Evolutionary conservation across 2,113 vertebrate species (phyloP), one percentile per base, ranked within the genome.

Genomic region (Engystomops pustulosus): DNA sequence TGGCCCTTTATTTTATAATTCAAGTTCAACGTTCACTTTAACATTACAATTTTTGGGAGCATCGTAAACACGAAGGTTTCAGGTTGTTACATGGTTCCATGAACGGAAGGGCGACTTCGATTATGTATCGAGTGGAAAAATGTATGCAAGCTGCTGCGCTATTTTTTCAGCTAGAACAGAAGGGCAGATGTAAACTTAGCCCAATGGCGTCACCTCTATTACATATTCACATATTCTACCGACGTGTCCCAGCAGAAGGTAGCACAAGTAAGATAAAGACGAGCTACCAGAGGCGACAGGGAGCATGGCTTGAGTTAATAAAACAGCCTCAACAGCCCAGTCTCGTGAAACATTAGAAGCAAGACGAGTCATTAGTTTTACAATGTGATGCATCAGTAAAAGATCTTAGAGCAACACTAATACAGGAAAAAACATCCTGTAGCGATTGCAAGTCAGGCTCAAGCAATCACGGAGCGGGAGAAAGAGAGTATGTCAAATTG

Each of bases 341-440:
- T 49, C 79, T 80, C 34, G 44, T 69, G 20, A 80, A 69, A 62
- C 79, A 32, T 32, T 80, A 80, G 25, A 51, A 51, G 27, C 41
- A 69, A 38, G 79, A 53, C 79, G 65, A 80, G 79, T 69, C 58
- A 80, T 80, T 80, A 80, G 79, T 80, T 80, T 80, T 80, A 68
- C 79, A 69, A 80, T 69, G 45, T 32, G 79, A 80, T 51, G 79
- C 79, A 80, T 80, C 79, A 45, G 60, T 80, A 51, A 69, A 80
- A 68, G 18, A 69, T 49, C 60, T 68, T 49, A 17, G 25, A 80
- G 79, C 62, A 69, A 47, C 60, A 49, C 79, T 67, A 69, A 68
- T 49, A 69, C 60, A 53, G 27, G 27, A 44, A 45, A 74, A 80
- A 80, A 69, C 79, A 80, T 80, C 79, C 79, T 49, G 62, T 80